Evolutionary conservation across 2,797 vertebrate genomes (phyloP).

Genomic region (Aeoliscus strigatus): DNA sequence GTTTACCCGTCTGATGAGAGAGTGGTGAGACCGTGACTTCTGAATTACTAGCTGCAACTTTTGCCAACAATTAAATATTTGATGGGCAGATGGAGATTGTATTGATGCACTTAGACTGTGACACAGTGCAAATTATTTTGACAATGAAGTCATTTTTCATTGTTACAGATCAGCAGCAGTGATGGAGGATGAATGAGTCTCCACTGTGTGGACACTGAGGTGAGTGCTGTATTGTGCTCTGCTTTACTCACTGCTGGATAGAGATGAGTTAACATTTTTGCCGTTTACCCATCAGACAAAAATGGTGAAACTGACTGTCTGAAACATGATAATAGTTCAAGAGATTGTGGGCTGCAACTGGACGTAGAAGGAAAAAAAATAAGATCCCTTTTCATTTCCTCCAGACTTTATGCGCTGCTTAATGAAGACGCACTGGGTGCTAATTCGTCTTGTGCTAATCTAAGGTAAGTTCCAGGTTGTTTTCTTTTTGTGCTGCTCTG

Average conservation of each 20-base stretch:
- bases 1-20: slow-evolving; percentile 83
- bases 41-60: slow-evolving; percentile 60
- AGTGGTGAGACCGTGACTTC: slow-evolving; percentile 69
- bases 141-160: no score
- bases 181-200: no score
- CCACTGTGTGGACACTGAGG: no score
- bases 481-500: background rate
- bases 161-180: slow-evolving; percentile 24
- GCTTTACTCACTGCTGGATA: slow-evolving; percentile 3
- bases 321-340: slow-evolving; percentile 44
- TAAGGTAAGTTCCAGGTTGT: slow-evolving; percentile 24
- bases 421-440: background rate
- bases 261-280: slow-evolving; percentile 63
- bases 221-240: no score
- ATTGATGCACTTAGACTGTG: no score
- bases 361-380: no score
- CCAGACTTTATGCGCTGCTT: background rate
- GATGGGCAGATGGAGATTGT: no score
- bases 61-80: no score
- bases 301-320: slow-evolving; percentile 71
- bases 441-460: background rate
- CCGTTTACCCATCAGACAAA: slow-evolving; percentile 84
- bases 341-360: no score
- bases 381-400: no score
- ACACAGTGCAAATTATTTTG: no score